Evolutionary conservation across 1,140 invertebrate species (phyloP), one percentile per base, ranked within the genome.

Genomic region (Elymnias hypermnestra): DNA sequence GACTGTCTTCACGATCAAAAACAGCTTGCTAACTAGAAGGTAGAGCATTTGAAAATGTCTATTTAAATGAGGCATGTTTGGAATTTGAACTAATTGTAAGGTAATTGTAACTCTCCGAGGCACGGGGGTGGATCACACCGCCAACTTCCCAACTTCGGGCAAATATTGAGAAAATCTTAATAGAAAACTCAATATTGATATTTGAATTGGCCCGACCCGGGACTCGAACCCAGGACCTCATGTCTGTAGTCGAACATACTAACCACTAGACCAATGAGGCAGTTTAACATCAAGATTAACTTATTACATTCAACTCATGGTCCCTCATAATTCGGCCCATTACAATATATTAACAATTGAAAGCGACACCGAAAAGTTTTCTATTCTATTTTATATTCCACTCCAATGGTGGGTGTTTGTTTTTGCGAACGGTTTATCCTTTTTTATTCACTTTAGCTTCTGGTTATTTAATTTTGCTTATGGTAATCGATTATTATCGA

Each of bases 391-490:
- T 46, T 22, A 53, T 21, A 53, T 42, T 53, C 42, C 28, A 7
- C 12, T 14, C 26, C n/a, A n/a, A n/a, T n/a, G 9, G 26, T 29
- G 3, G 8, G n/a, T 14, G 42, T 28, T 44, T 39, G 25, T 31
- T 38, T 23, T n/a, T 26, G 37, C 5, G 12, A 43, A 13, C 31
- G 35, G 19, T 29, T 38, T 26, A 28, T 4, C 7, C 0, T 29
- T 29, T 29, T 29, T 29, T 29, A 15, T 33, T 15, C 13, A 3
- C 19, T 25, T 41, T n/a, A n/a, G n/a, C n/a, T n/a, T n/a, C n/a
- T n/a, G n/a, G n/a, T n/a, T n/a, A n/a, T n/a, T 35, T 28, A 45
- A 42, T 53, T 53, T 53, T 53, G 46, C 50, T 53, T 53, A 46
- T 22, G 8, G 29, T 12, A 7, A 5, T 33, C 15, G 15, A 18